phyloP scores from a whole-genome alignment of 2,797 vertebrate genomes.

The Neoniphon sammara region DNA sequence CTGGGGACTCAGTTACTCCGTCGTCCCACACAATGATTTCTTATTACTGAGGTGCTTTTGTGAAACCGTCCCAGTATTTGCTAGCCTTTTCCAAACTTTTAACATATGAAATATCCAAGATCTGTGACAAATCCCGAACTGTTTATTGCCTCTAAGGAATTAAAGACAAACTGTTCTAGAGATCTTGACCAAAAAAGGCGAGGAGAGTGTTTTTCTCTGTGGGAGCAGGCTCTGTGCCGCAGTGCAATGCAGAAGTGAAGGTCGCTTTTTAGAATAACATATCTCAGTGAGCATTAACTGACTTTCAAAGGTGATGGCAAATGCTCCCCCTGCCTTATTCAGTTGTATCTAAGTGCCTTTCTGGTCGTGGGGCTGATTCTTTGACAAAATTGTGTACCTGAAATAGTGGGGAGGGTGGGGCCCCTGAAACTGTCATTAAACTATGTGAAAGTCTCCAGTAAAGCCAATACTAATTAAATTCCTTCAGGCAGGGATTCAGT shows the following conservation, averaged over 20 bases:
- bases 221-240: slow-evolving; percentile 36
- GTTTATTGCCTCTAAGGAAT: slow-evolving; percentile 49
- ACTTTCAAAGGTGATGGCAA: slow-evolving; percentile 34
- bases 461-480: background rate
- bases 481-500: background rate
- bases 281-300: slow-evolving; percentile 45
- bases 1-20: slow-evolving; percentile 13
- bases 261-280: slow-evolving; percentile 33
- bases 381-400: too few species aligned
- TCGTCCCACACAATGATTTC: background rate
- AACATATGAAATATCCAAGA: slow-evolving; percentile 28
- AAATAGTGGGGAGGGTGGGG: background rate
- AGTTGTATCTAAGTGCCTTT: slow-evolving; percentile 17
- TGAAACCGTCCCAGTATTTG: slow-evolving; percentile 15
- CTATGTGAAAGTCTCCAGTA: background rate
- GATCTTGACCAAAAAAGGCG: slow-evolving; percentile 37
- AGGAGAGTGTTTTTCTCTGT: slow-evolving; percentile 52
- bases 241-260: slow-evolving; percentile 51
- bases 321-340: slow-evolving; percentile 21
- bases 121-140: slow-evolving; percentile 26
- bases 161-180: slow-evolving; percentile 51
- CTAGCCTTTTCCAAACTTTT: slow-evolving; percentile 20
- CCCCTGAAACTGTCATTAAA: background rate
- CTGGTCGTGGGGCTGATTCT: background rate
- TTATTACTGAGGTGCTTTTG: slow-evolving; percentile 13